A percentile compares a stretch with the other conserved stretches of the same genome.
Evolutionary conservation across 2,797 vertebrate genomes (phyloP).

Genomic region (Spinus olivaceus): DNA sequence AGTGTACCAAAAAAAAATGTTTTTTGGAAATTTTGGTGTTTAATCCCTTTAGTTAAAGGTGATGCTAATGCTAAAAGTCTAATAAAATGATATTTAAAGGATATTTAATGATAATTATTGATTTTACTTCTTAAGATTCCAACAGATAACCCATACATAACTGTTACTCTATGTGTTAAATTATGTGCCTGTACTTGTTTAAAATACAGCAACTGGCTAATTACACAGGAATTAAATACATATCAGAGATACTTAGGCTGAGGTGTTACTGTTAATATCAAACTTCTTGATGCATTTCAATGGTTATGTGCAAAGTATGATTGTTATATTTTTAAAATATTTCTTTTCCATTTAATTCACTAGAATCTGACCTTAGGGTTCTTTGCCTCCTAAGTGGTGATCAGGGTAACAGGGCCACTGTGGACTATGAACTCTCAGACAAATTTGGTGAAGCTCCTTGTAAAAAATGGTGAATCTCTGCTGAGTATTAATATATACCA

Average conservation of each 20-base stretch:
- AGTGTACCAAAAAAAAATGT: neutral
- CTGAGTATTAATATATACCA: neutral
- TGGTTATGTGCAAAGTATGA: neutral
- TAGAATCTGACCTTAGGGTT: neutral
- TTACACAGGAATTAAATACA: neutral
- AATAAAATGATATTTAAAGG: neutral
- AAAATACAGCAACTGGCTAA: neutral
- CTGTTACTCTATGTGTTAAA: neutral
- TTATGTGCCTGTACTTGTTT: slow-evolving; percentile 13
- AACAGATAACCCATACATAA: neutral
- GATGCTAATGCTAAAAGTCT: neutral
- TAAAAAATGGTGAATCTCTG: neutral
- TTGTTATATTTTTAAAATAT: neutral
- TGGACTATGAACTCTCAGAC: neutral
- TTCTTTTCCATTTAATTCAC: slow-evolving; percentile 7
- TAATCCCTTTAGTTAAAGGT: neutral
- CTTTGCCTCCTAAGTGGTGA: neutral
- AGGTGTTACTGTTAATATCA: neutral
- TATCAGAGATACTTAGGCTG: neutral
- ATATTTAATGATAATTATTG: neutral
- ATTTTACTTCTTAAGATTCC: neutral
- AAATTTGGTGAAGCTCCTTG: neutral
- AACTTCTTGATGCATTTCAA: neutral
- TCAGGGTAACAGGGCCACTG: neutral
- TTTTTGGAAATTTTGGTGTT: neutral